Evolutionary conservation across 1,140 invertebrate species (phyloP), one percentile per base, ranked within the genome.

Genomic region (Delia radicum): DNA sequence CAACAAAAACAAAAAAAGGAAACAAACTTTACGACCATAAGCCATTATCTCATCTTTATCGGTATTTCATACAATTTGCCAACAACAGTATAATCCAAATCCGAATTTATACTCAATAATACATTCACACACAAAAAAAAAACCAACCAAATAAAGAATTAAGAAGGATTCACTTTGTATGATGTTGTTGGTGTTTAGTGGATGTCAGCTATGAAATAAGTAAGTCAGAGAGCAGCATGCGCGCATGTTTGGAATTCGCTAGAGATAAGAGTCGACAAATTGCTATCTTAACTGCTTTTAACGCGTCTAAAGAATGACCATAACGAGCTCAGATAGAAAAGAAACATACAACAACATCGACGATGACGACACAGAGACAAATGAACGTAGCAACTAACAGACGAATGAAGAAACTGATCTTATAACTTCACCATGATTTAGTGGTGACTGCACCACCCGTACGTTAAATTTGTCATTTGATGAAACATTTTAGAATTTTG

Each of bases 241-340:
- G 65, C 65, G 29, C 65, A 69, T 69, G 65, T 69, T 69, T 69
- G 65, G 65, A 69, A 69, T 69, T 69, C 65, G 29, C 65, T 15
- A 69, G 29, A 69, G 65, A 69, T 69, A 69, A 69, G 65, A 69
- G 65, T 69, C 65, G 65, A 69, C 65, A 69, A 69, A 69, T 69
- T 69, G 65, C 65, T 69, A 69, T 69, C 65, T 69, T 69, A 69
- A 69, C 65, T 69, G 65, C 65, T 69, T 69, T 69, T 69, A 69
- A 69, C 65, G 65, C 65, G 65, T 69, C 48, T 55, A 10, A 21
- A 21, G 48, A 55, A 55, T 55, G 21, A 18, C 29, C 65, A 69
- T 33, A 69, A 67, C 27, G 29, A 31, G 28, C 24, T 6, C 65
- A 33, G 21, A 33, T 8, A 69, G 3, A 12, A 69, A 69, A 2